These are phyloP conservation scores for Caerostris darwini DNA, from an alignment of 1,140 invertebrate species.

Conservation along the genomic window DNA sequence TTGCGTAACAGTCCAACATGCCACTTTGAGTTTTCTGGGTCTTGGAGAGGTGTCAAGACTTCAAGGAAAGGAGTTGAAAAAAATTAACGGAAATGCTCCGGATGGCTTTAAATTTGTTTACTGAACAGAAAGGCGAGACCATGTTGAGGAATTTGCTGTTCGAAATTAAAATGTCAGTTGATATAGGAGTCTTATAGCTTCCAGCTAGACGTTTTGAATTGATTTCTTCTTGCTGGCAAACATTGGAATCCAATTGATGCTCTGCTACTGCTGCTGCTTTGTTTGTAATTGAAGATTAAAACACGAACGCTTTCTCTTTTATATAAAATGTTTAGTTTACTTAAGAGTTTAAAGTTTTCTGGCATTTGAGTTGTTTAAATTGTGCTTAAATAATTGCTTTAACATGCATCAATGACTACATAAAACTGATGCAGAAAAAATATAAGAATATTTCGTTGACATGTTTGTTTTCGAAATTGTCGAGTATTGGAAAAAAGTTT, in stretches of 20 bases:
- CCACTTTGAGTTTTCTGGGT: not conserved
- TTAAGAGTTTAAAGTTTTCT: not conserved
- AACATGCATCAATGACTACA: not conserved
- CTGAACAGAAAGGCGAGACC: not conserved
- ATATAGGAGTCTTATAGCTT: constrained; percentile 5
- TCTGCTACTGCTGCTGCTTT: not conserved
- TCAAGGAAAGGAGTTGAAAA: not conserved
- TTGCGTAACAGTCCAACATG: constrained; percentile 55
- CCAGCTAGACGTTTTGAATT: constrained; percentile 15
- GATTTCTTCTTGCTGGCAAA: not conserved
- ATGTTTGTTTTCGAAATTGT: too few relatives aligned
- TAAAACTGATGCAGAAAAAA: too few relatives aligned
- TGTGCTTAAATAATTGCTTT: not conserved
- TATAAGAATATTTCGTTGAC: too few relatives aligned
- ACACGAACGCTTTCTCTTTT: not conserved
- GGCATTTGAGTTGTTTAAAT: not conserved
- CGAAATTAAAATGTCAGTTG: constrained; percentile 36
- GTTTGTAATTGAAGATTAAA: constrained; percentile 32
- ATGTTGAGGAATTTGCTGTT: not conserved
- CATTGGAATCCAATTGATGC: not conserved
- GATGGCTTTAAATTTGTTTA: constrained; percentile 40
- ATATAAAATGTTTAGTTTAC: not conserved
- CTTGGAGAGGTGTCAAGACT: constrained; percentile 31
- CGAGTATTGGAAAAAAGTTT: too few relatives aligned
- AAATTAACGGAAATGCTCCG: constrained; percentile 45